Conservation (phyloP, 2,797 vertebrate genomes). For the Sibirionetta formosa region DNA sequence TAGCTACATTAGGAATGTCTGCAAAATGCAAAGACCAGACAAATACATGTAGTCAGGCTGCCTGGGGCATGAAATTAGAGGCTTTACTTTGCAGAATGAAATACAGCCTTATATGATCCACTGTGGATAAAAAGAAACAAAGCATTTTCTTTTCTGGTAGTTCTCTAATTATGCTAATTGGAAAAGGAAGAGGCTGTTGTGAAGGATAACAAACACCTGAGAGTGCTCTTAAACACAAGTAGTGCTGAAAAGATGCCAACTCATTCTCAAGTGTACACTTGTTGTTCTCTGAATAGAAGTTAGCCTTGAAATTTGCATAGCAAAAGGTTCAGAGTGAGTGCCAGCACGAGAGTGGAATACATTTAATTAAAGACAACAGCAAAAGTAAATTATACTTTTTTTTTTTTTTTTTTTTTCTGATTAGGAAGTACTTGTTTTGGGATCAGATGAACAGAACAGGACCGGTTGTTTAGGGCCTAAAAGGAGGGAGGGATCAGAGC, state of each 20-base stretch:
- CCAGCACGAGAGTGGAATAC: slow-evolving; percentile 72
- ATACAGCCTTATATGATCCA: background rate
- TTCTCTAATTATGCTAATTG: slow-evolving; percentile 72
- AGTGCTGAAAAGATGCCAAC: slow-evolving; percentile 60
- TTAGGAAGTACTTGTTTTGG: slow-evolving; percentile 76
- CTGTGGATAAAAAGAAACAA: slow-evolving; percentile 33
- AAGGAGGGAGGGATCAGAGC: slow-evolving; percentile 12
- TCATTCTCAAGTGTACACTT: slow-evolving; percentile 57
- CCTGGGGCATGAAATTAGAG: background rate
- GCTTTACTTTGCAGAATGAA: slow-evolving; percentile 25
- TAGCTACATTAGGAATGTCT: background rate
- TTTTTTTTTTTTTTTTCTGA: slow-evolving; percentile 45
- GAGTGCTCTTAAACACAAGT: slow-evolving; percentile 65
- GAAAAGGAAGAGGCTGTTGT: slow-evolving; percentile 57
- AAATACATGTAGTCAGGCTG: background rate
- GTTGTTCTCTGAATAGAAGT: slow-evolving; percentile 65
- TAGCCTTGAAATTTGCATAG: slow-evolving; percentile 80
- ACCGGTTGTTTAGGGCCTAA: slow-evolving; percentile 49
- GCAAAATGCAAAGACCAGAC: background rate
- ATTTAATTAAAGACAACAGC: slow-evolving; percentile 83
- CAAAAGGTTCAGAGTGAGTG: slow-evolving; percentile 72
- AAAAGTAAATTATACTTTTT: slow-evolving; percentile 77
- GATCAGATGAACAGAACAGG: slow-evolving; percentile 54
- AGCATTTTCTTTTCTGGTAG: slow-evolving; percentile 14
- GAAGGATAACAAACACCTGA: slow-evolving; percentile 71